Evolutionary conservation across 2,113 vertebrate species (phyloP).

Genomic region (Setophaga coronata): DNA sequence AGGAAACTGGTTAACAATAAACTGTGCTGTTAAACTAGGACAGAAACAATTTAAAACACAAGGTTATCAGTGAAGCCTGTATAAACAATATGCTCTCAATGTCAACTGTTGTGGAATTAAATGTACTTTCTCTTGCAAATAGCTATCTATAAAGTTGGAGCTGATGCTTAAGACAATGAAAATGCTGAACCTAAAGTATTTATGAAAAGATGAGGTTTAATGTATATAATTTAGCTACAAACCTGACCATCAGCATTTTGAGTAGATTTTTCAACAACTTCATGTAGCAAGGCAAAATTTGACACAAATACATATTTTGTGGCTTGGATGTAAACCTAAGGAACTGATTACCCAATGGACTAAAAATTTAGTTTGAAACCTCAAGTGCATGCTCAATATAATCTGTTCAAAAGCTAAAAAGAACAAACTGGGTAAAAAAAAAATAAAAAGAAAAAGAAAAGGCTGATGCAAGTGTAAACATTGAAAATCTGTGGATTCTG

Average conservation of each 20-base stretch:
- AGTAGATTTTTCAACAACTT: constrained; percentile 36
- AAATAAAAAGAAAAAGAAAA: background rate
- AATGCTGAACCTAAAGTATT: background rate
- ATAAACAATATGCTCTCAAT: background rate
- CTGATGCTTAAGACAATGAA: background rate
- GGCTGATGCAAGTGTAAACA: background rate
- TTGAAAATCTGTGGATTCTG: background rate
- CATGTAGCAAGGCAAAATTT: constrained; percentile 45
- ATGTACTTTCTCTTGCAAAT: background rate
- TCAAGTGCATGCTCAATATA: constrained; percentile 1
- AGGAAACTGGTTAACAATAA: constrained; percentile 60
- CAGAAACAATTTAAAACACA: constrained; percentile 11
- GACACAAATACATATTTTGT: constrained; percentile 49
- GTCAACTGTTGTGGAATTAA: background rate
- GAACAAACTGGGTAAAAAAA: background rate
- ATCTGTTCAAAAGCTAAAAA: background rate
- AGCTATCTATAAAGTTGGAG: background rate
- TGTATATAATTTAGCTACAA: constrained; percentile 10
- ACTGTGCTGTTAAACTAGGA: constrained; percentile 4
- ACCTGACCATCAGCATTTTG: background rate
- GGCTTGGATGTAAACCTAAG: constrained; percentile 53
- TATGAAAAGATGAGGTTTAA: background rate
- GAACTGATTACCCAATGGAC: constrained; percentile 38
- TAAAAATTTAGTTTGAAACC: constrained; percentile 48
- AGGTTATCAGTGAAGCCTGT: constrained; percentile 26